phyloP scores from a whole-genome alignment of 2,797 vertebrate species.

The Percopsis omiscomaycus region DNA sequence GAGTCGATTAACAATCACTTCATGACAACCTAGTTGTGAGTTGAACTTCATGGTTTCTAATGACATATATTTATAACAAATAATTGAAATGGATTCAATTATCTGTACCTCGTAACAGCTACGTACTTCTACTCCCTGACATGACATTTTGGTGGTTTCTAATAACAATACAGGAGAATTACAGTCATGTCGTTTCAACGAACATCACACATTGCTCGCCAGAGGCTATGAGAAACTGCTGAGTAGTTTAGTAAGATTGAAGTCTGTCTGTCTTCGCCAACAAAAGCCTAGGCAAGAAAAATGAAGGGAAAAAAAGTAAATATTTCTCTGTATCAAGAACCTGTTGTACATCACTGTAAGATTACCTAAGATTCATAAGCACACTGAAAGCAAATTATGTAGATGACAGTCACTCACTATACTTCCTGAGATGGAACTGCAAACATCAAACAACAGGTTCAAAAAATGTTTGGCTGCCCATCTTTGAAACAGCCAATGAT shows the following conservation, averaged over 20 bases:
- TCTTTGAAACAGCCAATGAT: constrained; percentile 28
- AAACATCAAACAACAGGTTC: constrained; percentile 49
- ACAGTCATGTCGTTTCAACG: constrained; percentile 28
- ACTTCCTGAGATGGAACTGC: constrained; percentile 30
- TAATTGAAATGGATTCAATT: too few species aligned
- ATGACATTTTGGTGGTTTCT: constrained; percentile 36
- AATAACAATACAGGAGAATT: constrained; percentile 21
- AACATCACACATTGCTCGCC: constrained; percentile 37
- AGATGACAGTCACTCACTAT: constrained; percentile 34
- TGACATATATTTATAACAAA: too few species aligned
- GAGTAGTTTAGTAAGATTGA: constrained; percentile 63
- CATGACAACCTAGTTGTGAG: too few species aligned
- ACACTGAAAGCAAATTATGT: constrained; percentile 45
- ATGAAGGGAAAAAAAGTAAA: constrained; percentile 52
- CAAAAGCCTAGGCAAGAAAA: constrained; percentile 52
- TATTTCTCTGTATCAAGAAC: constrained; percentile 50
- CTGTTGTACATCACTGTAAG: constrained; percentile 11
- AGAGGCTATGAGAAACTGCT: constrained; percentile 49
- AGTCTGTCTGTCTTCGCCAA: constrained; percentile 43
- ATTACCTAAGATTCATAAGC: constrained; percentile 23
- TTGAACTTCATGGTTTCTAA: too few species aligned
- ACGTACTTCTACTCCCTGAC: constrained; percentile 19
- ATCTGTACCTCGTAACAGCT: not conserved
- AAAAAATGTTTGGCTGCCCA: constrained; percentile 33
- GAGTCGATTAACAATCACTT: too few species aligned